phyloP scores from a whole-genome alignment of 2,797 vertebrate species.

The Malurus splendens region DNA sequence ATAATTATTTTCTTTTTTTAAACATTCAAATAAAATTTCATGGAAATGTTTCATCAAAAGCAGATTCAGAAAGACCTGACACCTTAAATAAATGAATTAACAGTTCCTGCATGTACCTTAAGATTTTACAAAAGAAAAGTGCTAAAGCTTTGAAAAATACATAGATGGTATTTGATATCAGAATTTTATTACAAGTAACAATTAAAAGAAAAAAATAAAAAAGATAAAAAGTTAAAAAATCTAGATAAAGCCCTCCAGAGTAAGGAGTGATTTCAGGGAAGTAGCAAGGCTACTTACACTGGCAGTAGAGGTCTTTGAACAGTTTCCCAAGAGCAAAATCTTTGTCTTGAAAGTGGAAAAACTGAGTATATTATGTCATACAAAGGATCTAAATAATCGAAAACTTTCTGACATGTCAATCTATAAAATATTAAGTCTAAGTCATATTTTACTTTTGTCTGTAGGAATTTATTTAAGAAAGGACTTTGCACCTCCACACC shows the following conservation, averaged over 20 bases:
- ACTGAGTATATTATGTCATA: neutral
- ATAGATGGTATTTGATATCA: neutral
- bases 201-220: fast-evolving
- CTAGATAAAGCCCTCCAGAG: neutral
- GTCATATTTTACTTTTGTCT: neutral
- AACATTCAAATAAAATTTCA: neutral
- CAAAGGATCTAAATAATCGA: neutral
- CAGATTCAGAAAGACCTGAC: neutral
- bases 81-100: neutral
- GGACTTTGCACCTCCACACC: fast-evolving
- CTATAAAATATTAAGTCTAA: neutral
- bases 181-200: neutral
- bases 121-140: neutral
- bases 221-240: fast-evolving
- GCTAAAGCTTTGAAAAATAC: neutral
- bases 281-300: neutral
- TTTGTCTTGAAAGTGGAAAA: neutral
- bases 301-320: neutral
- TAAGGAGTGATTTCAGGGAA: neutral
- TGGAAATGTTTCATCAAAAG: neutral
- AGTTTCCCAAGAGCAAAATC: neutral
- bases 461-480: neutral
- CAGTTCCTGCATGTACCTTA: neutral
- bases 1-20: slow-evolving; percentile 50
- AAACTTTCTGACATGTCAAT: neutral